phyloP scores from a whole-genome alignment of 2,113 vertebrate genomes.

The Lynx canadensis region DNA sequence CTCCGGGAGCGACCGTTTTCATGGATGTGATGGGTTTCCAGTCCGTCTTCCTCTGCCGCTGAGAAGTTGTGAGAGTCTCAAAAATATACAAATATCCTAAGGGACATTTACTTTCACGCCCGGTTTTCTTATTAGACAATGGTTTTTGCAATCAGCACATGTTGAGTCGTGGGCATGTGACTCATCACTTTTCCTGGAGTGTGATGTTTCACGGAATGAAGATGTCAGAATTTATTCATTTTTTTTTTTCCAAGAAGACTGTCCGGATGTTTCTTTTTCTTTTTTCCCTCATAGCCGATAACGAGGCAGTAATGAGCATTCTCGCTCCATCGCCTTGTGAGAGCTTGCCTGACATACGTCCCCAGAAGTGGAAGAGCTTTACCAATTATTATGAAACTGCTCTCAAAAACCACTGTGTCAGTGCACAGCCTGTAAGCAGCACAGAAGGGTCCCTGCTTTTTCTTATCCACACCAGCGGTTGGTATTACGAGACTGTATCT shows the following conservation, averaged over 20 bases:
- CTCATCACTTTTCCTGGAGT: neutral
- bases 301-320: neutral
- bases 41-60: neutral
- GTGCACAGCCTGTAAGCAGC: neutral
- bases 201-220: neutral
- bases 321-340: neutral
- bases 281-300: neutral
- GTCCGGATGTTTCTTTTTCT: neutral
- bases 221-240: neutral
- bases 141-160: neutral
- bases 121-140: neutral
- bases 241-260: neutral
- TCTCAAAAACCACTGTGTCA: too few species aligned
- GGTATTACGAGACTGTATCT: neutral
- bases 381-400: too few species aligned
- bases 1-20: neutral
- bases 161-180: too few species aligned
- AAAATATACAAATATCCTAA: neutral
- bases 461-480: rapidly evolving
- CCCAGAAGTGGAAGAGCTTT: neutral
- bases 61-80: neutral
- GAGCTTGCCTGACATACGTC: neutral
- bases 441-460: rapidly evolving
- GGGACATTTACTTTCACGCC: too few species aligned
- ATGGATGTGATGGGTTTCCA: neutral